These are phyloP conservation scores for Leptoclinus maculatus DNA, from an alignment of 2,797 vertebrate species.

Conservation along the genomic window DNA sequence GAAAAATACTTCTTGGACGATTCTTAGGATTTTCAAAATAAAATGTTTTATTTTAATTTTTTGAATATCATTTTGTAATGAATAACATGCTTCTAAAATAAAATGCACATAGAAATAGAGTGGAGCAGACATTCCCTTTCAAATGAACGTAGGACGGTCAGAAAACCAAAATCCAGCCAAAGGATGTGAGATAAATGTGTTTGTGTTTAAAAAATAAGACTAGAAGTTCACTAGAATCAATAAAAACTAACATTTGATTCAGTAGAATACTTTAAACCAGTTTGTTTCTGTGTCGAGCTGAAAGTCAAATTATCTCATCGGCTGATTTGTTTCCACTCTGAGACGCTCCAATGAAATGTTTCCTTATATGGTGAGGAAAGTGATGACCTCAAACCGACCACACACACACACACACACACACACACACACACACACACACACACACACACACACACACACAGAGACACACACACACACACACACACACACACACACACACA, in stretches of 20 bases:
- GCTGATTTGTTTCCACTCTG: background rate
- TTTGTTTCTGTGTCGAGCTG: background rate
- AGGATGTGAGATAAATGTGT: too few species aligned
- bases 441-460: background rate
- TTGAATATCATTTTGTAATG: too few species aligned
- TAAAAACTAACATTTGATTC: background rate
- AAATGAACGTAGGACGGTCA: too few species aligned
- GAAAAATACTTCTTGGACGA: too few species aligned
- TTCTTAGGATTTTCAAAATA: too few species aligned
- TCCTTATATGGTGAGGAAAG: constrained; percentile 47
- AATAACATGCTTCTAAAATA: background rate
- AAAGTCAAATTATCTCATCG: background rate
- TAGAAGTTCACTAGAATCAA: background rate
- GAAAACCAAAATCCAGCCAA: background rate
- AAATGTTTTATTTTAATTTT: too few species aligned
- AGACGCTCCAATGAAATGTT: background rate
- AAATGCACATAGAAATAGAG: background rate
- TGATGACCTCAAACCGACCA: constrained; percentile 1
- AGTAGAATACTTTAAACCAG: background rate
- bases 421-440: constrained; percentile 16
- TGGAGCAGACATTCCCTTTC: too few species aligned
- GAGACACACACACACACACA: constrained; percentile 15
- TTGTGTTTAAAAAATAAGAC: too few species aligned
- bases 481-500: background rate
- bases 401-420: background rate